A percentile compares a stretch with the other conserved stretches of the same genome.
Evolutionary conservation across 2,888 invertebrate species (phyloP).

Genomic region (Clostera curtula): DNA sequence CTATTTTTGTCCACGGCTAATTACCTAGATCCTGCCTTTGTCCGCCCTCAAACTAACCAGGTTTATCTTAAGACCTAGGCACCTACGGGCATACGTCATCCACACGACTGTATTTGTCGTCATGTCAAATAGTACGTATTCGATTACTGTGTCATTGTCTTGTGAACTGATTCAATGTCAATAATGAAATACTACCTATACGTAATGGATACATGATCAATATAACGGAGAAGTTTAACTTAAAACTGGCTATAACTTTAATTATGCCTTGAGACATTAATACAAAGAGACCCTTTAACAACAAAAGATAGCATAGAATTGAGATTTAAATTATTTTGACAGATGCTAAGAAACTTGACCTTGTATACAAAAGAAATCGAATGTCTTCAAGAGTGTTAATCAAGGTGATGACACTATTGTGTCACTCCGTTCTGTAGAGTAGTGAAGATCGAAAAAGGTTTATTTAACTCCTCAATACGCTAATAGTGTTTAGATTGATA

Average conservation of each 20-base stretch:
- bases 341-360: slow-evolving; percentile 1
- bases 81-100: too few relatives aligned
- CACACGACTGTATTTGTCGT: slow-evolving; percentile 26
- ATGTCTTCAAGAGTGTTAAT: slow-evolving; percentile 3
- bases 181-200: not conserved
- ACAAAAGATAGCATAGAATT: too few relatives aligned
- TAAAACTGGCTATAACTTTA: too few relatives aligned
- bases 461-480: too few relatives aligned
- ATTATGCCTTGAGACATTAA: too few relatives aligned
- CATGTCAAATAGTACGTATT: slow-evolving; percentile 9
- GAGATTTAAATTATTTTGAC: slow-evolving; percentile 1
- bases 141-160: not conserved
- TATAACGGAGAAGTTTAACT: too few relatives aligned
- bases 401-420: slow-evolving; percentile 1
- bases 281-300: too few relatives aligned
- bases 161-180: not conserved
- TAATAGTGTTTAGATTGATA: too few relatives aligned
- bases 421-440: slow-evolving; percentile 6
- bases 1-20: slow-evolving; percentile 71
- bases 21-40: slow-evolving; percentile 71
- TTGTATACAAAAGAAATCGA: slow-evolving; percentile 3
- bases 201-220: not conserved
- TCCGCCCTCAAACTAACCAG: slow-evolving; percentile 53
- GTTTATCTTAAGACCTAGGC: slow-evolving; percentile 37
- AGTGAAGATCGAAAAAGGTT: too few relatives aligned